These are phyloP conservation scores for Thymelicus acteon DNA, from an alignment of 2,888 invertebrate species.

Conservation along the genomic window DNA sequence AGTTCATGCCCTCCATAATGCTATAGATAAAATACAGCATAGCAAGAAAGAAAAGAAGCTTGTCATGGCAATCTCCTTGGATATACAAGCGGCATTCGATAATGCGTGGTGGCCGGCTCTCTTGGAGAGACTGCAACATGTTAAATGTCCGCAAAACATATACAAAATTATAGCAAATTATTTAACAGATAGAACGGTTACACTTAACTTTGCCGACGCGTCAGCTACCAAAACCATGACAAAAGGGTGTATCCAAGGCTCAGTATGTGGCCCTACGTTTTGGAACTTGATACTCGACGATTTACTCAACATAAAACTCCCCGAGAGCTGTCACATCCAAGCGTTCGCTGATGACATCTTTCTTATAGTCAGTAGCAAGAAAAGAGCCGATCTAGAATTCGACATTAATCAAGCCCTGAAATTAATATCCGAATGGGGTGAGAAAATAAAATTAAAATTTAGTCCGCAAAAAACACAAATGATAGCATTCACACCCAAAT, in stretches of 20 bases:
- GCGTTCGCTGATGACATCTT: constrained; percentile 35
- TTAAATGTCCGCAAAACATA: background rate
- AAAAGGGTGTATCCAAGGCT: constrained; percentile 8
- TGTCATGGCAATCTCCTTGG: background rate
- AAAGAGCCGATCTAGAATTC: background rate
- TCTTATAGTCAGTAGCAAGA: background rate
- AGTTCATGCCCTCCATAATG: constrained; percentile 18
- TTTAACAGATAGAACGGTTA: background rate
- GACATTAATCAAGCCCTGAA: background rate
- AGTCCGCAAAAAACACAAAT: background rate
- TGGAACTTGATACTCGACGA: constrained; percentile 41
- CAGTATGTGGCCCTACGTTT: constrained; percentile 24
- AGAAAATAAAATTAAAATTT: background rate
- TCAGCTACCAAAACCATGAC: background rate
- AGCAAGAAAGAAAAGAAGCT: constrained; percentile 1
- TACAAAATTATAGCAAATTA: background rate
- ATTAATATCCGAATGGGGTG: background rate
- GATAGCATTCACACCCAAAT: background rate
- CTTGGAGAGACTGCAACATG: background rate
- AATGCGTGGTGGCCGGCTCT: background rate
- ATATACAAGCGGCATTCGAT: background rate
- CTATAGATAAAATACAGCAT: background rate
- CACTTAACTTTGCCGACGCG: background rate
- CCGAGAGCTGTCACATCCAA: constrained; percentile 27
- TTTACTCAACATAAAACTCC: constrained; percentile 18